Percentiles rank a stretch among this genome's conserved stretches.
These are phyloP conservation scores for Oncorhynchus kisutch DNA, from an alignment of 2,113 vertebrate genomes.

Conservation along the genomic window DNA sequence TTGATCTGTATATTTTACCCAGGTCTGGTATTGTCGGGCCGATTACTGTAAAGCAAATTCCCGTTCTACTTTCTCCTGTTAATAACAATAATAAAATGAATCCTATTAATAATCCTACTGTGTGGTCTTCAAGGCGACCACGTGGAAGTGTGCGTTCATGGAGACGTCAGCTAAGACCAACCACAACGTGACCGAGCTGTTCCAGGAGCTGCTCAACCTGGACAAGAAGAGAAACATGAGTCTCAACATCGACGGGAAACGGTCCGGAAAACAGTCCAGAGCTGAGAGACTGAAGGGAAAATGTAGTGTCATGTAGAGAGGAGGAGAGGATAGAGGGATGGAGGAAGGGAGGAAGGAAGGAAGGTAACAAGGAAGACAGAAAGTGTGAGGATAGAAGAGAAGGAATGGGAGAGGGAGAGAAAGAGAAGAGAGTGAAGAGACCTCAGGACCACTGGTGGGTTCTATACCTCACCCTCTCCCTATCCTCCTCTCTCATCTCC, in stretches of 20 bases:
- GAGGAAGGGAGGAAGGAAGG: neutral
- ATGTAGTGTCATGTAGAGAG: constrained; percentile 86
- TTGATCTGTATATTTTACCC: too few relatives aligned
- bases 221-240: constrained; percentile 94
- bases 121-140: constrained; percentile 73
- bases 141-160: constrained; percentile 98
- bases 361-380: neutral
- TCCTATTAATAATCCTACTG: too few relatives aligned
- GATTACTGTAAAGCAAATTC: too few relatives aligned
- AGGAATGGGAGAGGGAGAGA: neutral
- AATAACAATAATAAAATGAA: too few relatives aligned
- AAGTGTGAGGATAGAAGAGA: neutral
- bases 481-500: neutral
- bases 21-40: too few relatives aligned
- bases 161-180: constrained; percentile 98
- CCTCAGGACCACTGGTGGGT: neutral
- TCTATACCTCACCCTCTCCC: neutral
- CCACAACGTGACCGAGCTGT: constrained; percentile 97
- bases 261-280: constrained; percentile 88
- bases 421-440: neutral
- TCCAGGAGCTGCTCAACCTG: constrained; percentile 96
- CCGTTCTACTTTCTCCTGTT: too few relatives aligned
- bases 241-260: constrained; percentile 92
- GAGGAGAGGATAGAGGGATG: constrained; percentile 10
- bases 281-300: constrained; percentile 95